phyloP scores from a whole-genome alignment of 1,140 invertebrate genomes.

The Teleogryllus occipitalis region DNA sequence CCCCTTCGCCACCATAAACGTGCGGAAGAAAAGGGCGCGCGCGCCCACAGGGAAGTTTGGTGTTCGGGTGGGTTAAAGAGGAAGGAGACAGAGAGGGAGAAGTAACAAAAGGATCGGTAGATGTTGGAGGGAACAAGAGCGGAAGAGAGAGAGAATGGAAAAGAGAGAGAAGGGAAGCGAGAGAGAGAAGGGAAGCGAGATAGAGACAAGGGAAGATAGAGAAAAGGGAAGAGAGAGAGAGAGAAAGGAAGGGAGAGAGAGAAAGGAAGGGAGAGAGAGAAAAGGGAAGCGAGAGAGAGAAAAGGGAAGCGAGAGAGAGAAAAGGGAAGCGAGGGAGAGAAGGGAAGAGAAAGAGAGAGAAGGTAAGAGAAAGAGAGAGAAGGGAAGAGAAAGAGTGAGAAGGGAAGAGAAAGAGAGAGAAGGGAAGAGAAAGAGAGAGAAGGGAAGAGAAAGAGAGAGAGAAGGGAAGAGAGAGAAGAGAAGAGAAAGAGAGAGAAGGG shows the following conservation, averaged over 20 bases:
- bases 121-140: no score
- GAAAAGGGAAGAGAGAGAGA: background rate
- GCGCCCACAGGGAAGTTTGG: no score
- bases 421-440: background rate
- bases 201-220: conserved; percentile 13
- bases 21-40: no score
- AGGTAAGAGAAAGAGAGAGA: conserved; percentile 7
- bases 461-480: no score
- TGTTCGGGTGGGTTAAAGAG: no score
- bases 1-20: no score
- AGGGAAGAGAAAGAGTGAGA: conserved; percentile 8
- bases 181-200: conserved; percentile 9
- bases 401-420: conserved; percentile 12
- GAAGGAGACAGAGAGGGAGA: background rate
- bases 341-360: background rate
- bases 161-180: background rate
- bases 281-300: background rate
- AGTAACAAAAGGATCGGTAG: no score
- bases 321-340: background rate
- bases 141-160: background rate
- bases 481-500: background rate
- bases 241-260: background rate
- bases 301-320: conserved; percentile 11
- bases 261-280: background rate
- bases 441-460: no score